A percentile compares a stretch with the other conserved stretches of the same genome.
phyloP scores from a whole-genome alignment of 2,888 invertebrate genomes.

The Sarcophaga subvicina region DNA sequence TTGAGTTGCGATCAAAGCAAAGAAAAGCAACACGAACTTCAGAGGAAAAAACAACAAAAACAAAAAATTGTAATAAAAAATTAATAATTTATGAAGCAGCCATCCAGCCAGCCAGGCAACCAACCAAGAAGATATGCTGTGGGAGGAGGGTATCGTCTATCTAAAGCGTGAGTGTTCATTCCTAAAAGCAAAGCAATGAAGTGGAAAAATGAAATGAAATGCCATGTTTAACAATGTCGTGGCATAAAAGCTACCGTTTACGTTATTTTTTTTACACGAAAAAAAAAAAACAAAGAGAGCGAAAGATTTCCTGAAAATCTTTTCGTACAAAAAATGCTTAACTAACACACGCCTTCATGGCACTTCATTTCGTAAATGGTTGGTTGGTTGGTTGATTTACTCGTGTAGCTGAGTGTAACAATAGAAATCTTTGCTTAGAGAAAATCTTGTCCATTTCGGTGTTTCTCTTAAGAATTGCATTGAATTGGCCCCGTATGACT shows the following conservation, averaged over 20 bases:
- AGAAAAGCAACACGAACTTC: no score
- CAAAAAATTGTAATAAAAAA: no score
- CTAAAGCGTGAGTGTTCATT: no score
- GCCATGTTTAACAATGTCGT: slow-evolving; percentile 46
- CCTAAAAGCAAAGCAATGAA: slow-evolving; percentile 36
- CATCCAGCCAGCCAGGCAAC: no score
- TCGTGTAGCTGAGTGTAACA: background rate
- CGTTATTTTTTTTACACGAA: background rate
- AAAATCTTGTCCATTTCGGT: slow-evolving; percentile 55
- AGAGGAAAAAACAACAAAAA: no score
- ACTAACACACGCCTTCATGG: slow-evolving; percentile 63
- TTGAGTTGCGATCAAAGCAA: no score
- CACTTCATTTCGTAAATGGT: slow-evolving; percentile 51
- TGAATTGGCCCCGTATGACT: slow-evolving; percentile 58
- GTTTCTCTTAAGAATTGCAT: slow-evolving; percentile 2
- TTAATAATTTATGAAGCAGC: no score
- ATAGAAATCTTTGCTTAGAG: slow-evolving; percentile 35
- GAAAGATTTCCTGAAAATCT: slow-evolving; percentile 17
- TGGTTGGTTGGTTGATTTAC: background rate
- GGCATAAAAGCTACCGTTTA: slow-evolving; percentile 62
- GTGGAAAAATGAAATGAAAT: slow-evolving; percentile 48
- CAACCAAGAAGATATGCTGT: background rate
- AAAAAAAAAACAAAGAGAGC: background rate
- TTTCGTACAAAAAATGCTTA: background rate
- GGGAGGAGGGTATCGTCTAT: slow-evolving; percentile 50